These are phyloP conservation scores for Stictocephala bisonia DNA, from an alignment of 2,888 invertebrate species.

Conservation along the genomic window DNA sequence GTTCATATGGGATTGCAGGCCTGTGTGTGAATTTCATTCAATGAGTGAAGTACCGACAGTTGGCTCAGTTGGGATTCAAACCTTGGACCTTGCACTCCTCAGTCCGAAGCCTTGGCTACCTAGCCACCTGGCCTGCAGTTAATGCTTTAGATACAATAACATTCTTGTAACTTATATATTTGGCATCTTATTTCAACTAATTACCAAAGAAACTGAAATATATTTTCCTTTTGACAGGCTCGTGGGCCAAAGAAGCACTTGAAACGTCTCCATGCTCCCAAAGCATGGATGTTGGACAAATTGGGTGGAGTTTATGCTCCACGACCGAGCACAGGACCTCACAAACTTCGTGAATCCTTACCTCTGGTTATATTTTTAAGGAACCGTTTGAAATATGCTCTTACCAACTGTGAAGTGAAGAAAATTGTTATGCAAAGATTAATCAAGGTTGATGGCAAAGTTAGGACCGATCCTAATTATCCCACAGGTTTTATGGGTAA, in stretches of 20 bases:
- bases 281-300: constrained; percentile 99
- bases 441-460: constrained; percentile 98
- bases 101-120: no score
- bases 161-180: no score
- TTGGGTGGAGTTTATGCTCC: constrained; percentile 98
- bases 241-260: constrained; percentile 99
- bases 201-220: no score
- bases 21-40: no score
- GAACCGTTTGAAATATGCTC: constrained; percentile 97
- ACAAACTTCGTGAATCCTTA: constrained; percentile 96
- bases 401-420: constrained; percentile 95
- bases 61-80: no score
- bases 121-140: no score
- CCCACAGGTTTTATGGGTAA: constrained; percentile 99
- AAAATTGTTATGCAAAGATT: constrained; percentile 98
- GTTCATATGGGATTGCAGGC: no score
- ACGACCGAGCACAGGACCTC: constrained; percentile 96
- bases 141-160: no score
- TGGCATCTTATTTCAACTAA: no score
- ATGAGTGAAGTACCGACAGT: no score
- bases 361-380: constrained; percentile 97
- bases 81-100: no score
- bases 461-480: constrained; percentile 96
- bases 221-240: constrained; percentile 73
- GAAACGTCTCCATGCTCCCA: constrained; percentile 98